Percentiles rank a stretch among this genome's conserved stretches.
Conservation (phyloP, 2,797 vertebrate genomes). For the Molossus alvarezi region DNA sequence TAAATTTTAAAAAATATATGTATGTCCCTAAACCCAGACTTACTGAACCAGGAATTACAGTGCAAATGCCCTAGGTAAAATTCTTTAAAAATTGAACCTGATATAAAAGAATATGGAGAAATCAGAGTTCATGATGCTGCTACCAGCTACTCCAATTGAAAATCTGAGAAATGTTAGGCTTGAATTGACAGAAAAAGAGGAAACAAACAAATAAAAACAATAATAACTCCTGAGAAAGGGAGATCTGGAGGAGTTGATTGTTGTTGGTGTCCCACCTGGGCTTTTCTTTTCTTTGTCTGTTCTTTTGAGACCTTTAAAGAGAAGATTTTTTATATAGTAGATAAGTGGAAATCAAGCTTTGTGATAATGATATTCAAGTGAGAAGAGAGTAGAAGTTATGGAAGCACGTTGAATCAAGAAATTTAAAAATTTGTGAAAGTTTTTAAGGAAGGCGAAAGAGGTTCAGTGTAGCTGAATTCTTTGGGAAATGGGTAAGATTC, state of each 20-base stretch:
- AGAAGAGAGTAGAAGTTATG: not conserved
- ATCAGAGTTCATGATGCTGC: not conserved
- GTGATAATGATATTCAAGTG: not conserved
- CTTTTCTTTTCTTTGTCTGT: not conserved
- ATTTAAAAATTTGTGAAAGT: not conserved
- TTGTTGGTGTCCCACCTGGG: not conserved
- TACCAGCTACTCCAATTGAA: not conserved
- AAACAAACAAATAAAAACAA: not conserved
- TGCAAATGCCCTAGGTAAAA: not conserved
- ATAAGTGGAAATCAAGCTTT: not conserved
- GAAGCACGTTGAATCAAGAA: not conserved
- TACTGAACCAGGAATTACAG: not conserved
- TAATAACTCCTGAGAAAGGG: not conserved
- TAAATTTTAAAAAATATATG: not conserved
- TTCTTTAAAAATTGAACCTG: not conserved
- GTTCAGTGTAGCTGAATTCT: not conserved
- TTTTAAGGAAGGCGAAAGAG: not conserved
- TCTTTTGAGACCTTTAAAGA: not conserved
- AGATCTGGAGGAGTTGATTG: not conserved
- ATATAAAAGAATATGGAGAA: constrained; percentile 5
- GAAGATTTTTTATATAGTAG: not conserved
- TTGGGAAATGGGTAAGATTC: not conserved
- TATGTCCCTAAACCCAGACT: not conserved
- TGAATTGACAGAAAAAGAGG: not conserved
- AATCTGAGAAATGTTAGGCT: not conserved